phyloP scores from a whole-genome alignment of 2,113 vertebrate genomes.

The Dunckerocampus dactyliophorus region DNA sequence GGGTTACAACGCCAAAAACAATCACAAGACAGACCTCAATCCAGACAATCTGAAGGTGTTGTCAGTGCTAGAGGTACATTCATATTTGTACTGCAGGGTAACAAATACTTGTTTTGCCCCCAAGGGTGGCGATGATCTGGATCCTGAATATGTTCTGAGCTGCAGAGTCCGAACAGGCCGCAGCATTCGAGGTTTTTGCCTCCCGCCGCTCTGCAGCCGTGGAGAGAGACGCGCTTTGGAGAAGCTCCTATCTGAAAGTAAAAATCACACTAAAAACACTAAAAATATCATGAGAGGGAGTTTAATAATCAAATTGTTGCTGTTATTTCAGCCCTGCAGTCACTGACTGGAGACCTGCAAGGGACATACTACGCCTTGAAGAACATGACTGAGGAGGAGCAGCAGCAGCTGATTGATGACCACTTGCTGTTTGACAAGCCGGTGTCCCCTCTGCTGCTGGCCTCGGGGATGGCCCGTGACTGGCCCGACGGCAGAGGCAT shows the following conservation, averaged over 20 bases:
- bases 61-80: not conserved
- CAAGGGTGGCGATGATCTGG: not conserved
- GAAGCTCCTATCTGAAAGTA: conserved; percentile 3
- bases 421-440: conserved; percentile 10
- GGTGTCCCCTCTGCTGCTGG: conserved; percentile 4
- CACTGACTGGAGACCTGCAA: conserved; percentile 1
- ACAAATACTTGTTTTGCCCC: not conserved
- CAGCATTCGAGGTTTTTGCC: not conserved
- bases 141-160: conserved; percentile 9
- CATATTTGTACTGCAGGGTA: not conserved
- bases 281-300: no score
- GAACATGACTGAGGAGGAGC: conserved; percentile 6
- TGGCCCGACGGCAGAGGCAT: conserved; percentile 5
- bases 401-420: conserved; percentile 7
- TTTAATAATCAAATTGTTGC: not conserved
- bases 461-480: conserved; percentile 6
- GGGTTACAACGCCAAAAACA: conserved; percentile 7
- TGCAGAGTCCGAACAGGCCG: conserved; percentile 4
- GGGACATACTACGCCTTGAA: conserved; percentile 5
- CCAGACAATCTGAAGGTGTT: conserved; percentile 1
- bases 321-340: not conserved
- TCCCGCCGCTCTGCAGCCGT: conserved; percentile 3
- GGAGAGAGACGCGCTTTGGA: conserved; percentile 5
- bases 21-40: conserved; percentile 7
- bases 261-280: not conserved